Conservation (phyloP, 1,140 invertebrate genomes). For the Octopus sinensis region DNA sequence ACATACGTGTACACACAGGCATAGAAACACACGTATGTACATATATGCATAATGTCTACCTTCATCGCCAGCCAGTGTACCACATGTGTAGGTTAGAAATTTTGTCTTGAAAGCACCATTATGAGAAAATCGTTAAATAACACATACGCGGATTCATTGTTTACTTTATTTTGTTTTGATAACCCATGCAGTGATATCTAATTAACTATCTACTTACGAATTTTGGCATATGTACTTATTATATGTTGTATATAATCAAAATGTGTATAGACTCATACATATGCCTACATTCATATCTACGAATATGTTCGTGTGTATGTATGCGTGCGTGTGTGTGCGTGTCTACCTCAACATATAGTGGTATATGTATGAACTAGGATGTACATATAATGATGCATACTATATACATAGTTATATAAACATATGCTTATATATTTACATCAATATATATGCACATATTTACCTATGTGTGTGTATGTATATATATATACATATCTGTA, state of each 20-base stretch:
- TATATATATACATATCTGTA: neutral
- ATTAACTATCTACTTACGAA: no score
- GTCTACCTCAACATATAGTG: neutral
- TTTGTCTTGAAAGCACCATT: no score
- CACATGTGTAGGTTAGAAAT: no score
- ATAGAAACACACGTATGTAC: neutral
- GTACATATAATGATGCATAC: neutral
- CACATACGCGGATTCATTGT: no score
- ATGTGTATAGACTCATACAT: neutral
- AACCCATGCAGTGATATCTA: no score
- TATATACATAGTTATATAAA: neutral
- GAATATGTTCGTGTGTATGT: neutral
- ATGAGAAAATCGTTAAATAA: no score
- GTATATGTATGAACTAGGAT: neutral
- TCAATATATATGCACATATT: neutral
- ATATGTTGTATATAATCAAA: neutral
- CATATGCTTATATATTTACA: neutral
- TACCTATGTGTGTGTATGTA: neutral
- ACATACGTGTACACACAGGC: neutral
- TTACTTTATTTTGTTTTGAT: no score
- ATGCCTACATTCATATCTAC: neutral
- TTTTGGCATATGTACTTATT: no score
- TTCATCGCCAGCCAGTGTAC: no score
- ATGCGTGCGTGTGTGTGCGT: neutral
- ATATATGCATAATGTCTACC: neutral